Conservation (phyloP, 2,113 vertebrate genomes). For the Tympanuchus pallidicinctus region DNA sequence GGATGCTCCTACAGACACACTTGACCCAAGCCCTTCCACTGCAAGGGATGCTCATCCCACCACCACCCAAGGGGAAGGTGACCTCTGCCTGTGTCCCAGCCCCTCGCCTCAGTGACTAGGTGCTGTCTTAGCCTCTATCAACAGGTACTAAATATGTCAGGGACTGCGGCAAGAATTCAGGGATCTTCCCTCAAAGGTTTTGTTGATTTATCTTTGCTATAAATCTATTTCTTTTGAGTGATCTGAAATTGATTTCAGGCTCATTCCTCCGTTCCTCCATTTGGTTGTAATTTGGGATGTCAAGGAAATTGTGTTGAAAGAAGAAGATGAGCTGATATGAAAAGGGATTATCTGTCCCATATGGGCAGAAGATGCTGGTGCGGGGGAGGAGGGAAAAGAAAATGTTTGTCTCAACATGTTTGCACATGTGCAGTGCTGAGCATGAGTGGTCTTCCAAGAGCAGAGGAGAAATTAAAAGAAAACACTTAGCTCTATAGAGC, state of each 20-base stretch:
- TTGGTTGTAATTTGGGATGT: conserved; percentile 66
- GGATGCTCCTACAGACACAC: rapidly evolving
- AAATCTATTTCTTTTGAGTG: conserved; percentile 29
- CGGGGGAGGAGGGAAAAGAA: conserved; percentile 25
- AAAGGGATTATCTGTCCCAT: conserved; percentile 51
- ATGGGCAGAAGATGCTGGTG: conserved; percentile 54
- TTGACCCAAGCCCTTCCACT: neutral
- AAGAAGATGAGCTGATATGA: conserved; percentile 34
- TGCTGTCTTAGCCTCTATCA: conserved; percentile 19
- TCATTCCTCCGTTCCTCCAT: neutral
- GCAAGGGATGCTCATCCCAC: neutral
- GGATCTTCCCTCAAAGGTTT: conserved; percentile 49
- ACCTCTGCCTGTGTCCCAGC: neutral
- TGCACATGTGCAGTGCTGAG: neutral
- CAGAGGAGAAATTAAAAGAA: neutral
- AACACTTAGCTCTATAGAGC: neutral
- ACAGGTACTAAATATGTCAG: conserved; percentile 23
- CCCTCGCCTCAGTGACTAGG: neutral
- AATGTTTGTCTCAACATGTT: conserved; percentile 53
- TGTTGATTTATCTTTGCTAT: conserved; percentile 35
- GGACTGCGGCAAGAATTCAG: conserved; percentile 3
- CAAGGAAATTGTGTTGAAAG: conserved; percentile 48
- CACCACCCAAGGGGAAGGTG: neutral
- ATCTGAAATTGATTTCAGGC: conserved; percentile 56
- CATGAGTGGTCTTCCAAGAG: neutral